A percentile compares a stretch with the other conserved stretches of the same genome.
These are phyloP conservation scores for Bubo scandiacus DNA, from an alignment of 2,113 vertebrate species.

Conservation along the genomic window DNA sequence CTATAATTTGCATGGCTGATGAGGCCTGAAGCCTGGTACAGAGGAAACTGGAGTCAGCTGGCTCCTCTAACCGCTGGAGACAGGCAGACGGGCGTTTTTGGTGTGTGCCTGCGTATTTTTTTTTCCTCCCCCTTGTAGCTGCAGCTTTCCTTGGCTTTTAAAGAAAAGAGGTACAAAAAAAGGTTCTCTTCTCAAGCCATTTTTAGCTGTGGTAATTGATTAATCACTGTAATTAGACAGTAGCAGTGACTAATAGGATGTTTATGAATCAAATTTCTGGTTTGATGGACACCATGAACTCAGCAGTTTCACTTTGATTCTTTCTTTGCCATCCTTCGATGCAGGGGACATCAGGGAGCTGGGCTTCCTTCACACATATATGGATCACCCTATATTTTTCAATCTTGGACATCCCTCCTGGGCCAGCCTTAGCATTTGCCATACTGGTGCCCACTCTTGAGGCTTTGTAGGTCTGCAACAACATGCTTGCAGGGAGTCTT, in stretches of 20 bases:
- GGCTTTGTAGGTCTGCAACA: neutral
- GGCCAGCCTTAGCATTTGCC: neutral
- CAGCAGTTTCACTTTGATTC: slow-evolving; percentile 12
- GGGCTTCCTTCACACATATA: neutral
- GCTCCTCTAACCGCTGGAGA: slow-evolving; percentile 72
- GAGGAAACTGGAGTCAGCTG: slow-evolving; percentile 74
- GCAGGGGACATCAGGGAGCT: neutral
- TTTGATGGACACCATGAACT: slow-evolving; percentile 1
- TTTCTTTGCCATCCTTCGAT: neutral
- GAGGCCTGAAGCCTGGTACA: slow-evolving; percentile 67
- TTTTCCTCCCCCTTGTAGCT: neutral
- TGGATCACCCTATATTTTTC: neutral
- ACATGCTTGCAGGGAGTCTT: neutral
- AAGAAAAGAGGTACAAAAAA: slow-evolving; percentile 4
- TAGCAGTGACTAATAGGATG: slow-evolving; percentile 54
- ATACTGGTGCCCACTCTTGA: neutral
- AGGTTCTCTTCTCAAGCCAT: neutral
- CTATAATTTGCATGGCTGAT: slow-evolving; percentile 85
- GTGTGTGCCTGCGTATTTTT: slow-evolving; percentile 45
- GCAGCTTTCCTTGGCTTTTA: slow-evolving; percentile 19
- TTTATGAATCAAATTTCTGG: slow-evolving; percentile 41
- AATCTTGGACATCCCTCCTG: neutral
- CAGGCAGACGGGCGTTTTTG: slow-evolving; percentile 69
- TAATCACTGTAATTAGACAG: slow-evolving; percentile 47
- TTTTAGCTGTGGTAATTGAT: slow-evolving; percentile 54